Evolutionary conservation across 2,797 vertebrate genomes (phyloP).

Genomic region (Furcifer pardalis): DNA sequence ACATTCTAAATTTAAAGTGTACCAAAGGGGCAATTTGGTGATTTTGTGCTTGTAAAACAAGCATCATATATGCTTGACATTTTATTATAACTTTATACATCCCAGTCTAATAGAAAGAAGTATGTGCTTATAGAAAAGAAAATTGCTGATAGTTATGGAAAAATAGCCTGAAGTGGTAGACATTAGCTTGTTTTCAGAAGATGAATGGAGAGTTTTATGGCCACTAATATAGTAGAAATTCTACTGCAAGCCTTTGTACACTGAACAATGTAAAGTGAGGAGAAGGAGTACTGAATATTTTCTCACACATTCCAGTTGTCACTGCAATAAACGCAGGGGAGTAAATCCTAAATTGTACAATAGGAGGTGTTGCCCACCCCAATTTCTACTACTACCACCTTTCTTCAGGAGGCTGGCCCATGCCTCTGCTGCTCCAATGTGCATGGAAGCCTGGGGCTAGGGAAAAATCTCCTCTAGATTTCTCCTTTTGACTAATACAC

Average conservation of each 20-base stretch:
- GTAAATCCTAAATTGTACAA: no score
- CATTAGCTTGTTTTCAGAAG: neutral
- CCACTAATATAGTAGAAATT: neutral
- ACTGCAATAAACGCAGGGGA: no score
- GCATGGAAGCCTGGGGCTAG: no score
- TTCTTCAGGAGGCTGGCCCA: no score
- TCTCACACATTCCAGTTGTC: neutral
- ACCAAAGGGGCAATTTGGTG: neutral
- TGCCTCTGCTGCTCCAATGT: no score
- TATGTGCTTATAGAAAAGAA: neutral
- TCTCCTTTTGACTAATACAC: no score
- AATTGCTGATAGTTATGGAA: neutral
- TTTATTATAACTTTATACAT: neutral
- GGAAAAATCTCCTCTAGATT: no score
- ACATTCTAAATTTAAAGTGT: neutral
- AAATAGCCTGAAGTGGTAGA: neutral
- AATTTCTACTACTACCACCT: no score
- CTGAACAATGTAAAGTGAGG: neutral
- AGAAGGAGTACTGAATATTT: neutral
- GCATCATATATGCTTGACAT: neutral
- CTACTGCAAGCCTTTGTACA: neutral
- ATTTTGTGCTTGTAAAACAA: neutral
- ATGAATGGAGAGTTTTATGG: neutral
- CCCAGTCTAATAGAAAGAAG: neutral
- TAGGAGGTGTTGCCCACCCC: no score